phyloP scores from a whole-genome alignment of 2,797 vertebrate genomes.

The Lepus townsendii region DNA sequence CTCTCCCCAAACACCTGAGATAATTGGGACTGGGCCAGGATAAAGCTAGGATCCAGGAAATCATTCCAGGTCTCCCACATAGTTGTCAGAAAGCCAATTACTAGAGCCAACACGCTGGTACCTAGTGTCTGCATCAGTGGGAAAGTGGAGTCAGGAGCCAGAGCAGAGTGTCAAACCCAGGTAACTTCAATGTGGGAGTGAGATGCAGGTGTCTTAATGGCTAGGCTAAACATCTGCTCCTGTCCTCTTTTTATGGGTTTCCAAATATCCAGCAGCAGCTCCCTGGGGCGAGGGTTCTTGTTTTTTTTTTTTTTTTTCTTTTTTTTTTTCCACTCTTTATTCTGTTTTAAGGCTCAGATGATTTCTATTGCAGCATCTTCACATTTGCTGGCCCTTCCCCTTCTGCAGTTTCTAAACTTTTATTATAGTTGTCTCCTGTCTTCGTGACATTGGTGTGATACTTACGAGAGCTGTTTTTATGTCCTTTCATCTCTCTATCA shows the following conservation, averaged over 20 bases:
- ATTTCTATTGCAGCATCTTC: neutral
- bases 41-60: too few species aligned
- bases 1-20: too few species aligned
- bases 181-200: too few species aligned
- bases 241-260: neutral
- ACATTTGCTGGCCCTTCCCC: neutral
- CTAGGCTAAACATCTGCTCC: too few species aligned
- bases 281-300: neutral
- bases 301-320: too few species aligned
- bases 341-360: neutral
- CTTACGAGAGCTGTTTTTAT: conserved; percentile 23
- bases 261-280: neutral
- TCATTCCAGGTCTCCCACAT: too few species aligned
- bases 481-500: conserved; percentile 29
- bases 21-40: too few species aligned
- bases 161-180: too few species aligned
- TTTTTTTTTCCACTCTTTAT: neutral
- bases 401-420: neutral
- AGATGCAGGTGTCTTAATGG: too few species aligned
- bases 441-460: neutral
- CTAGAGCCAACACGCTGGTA: too few species aligned
- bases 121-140: neutral
- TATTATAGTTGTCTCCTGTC: neutral
- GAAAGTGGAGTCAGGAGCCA: too few species aligned
- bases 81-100: too few species aligned